Evolutionary conservation across 1,140 invertebrate genomes (phyloP), one percentile per base, ranked within the genome.

Genomic region (Hylaeus volcanicus): DNA sequence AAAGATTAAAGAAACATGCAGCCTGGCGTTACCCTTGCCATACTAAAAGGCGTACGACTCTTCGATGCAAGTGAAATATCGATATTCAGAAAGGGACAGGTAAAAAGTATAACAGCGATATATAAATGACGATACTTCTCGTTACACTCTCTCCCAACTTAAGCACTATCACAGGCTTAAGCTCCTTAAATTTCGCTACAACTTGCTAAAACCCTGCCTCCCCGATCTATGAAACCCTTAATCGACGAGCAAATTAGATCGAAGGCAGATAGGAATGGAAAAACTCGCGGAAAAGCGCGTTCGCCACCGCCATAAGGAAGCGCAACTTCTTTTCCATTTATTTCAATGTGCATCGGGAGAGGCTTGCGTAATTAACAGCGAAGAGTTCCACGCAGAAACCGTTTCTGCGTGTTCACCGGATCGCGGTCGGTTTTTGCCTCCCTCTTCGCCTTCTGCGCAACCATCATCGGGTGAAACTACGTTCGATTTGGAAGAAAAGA

Each of bases 311-410:
- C 12, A 69, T n/a, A 58, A 76, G 74, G 64, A 76, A 76, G 55
- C 63, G 64, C 9, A 39, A 11, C 37, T 39, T 5, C 43, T 37
- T 76, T 70, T 76, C 51, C 43, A 69, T 14, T n/a, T 11, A 41
- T 66, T 69, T 37, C 8, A 76, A 76, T 69, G 64, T 53, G 48
- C 48, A 76, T 37, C 39, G 64, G n/a, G 68, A 68, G 68, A 58
- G 69, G 56, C 12, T 76, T 76, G 39, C 53, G 64, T 39, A 76
- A 76, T 48, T 43, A 69, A 58, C 64, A 0, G 64, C 43, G 55
- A 60, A 60, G 41, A 60, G 12, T 12, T n/a, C 14, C 37, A 37
- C 15, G 55, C 12, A 43, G 37, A 26, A 56, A 26, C 26, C 26
- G 26, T 26, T 26, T 26, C 26, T 26, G 43, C 51, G 51, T 51